Base-by-base conservation (phyloP, 2,113 vertebrate species). In the Ammodytes dubius region DNA sequence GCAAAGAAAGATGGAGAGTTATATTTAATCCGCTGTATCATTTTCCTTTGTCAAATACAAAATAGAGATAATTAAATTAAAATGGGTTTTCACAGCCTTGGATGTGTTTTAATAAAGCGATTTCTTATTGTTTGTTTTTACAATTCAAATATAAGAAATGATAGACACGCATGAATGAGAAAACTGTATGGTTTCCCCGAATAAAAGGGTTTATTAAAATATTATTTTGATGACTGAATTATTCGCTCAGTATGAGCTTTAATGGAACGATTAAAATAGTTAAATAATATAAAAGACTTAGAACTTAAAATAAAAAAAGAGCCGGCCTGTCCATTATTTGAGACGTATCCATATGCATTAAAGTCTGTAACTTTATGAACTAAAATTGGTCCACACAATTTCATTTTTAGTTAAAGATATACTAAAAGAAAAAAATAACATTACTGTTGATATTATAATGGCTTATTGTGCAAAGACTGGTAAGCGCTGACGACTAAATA, bases 141-240 rank as follows among this genome's bases (percentile, higher is more conserved):
- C n/a, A 27, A 6, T 13, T 70, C 7, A 74, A 70, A 46, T 78
- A 35, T 70, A 42, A 13, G 9, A 74, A 77, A 70, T 67, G n/a
- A 66, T 40, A 43, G 11, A 60, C 39, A 46, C 0, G 45, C 58
- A 77, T 63, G 39, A 57, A 68, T 56, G 19, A 39, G 35, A 27
- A 17, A 6, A 35, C 19, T 67, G 68, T 43, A 4, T 14, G 40
- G 8, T 72, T 2, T 7, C 53, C 56, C 7, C 15, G 17, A 66
- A 81, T 53, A 66, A 59, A 17, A 8, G 59, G 19, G n/a, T 37
- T 12, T 14, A n/a, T 79, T 72, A 40, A 84, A 76, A 59, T 53
- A n/a, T 12, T 4, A 74, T 65, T 79, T 68, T 45, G 9, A 27
- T 10, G 27, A 65, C 12, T 54, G 19, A 74, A 77, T 64, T 59